Evolutionary conservation across 1,140 invertebrate genomes (phyloP), one percentile per base, ranked within the genome.

Genomic region (Drosophila erecta): DNA sequence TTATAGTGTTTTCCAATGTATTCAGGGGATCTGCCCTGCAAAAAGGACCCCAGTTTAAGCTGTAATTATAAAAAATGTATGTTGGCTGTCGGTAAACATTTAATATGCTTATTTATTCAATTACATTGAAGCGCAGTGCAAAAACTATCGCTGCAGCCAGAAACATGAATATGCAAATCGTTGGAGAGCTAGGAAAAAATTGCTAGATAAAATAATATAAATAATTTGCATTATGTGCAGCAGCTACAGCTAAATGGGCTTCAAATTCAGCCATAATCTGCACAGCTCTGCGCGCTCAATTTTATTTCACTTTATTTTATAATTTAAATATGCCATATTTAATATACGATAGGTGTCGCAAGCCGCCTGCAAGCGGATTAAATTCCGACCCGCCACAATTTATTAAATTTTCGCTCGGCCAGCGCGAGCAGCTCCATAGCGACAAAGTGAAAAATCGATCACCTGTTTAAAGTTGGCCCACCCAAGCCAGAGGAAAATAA

Each of bases 391-490:
- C 22, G 17, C 46, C 40, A 55, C 44, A 70, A 77, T 67, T 61
- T 55, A 85, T 84, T 85, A 66, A 81, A 81, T 86, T 81, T 17
- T 56, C 38, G 40, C 3, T 55, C 11, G 17, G 30, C 1, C 2
- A 7, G 46, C 50, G 12, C 30, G 30, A 8, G 47, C 61, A 50
- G 53, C 65, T 50, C 59, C n/a, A 55, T 61, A 40, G 53, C 69
- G 64, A 59, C 51, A 56, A 51, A 43, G 53, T 76, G 47, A 72
- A 84, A 83, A 80, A 84, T 85, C 81, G 81, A 84, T 84, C 81
- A 84, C 81, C 81, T 84, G 81, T 50, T 85, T 84, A 80, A 84
- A 80, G 81, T 60, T 46, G 47, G 61, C 40, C 46, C 59, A 49
- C 38, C 62, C 54, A 12, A 17, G 7, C 7, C 14, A 6, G 2